Percentiles rank a stretch among this genome's conserved stretches.
phyloP scores from a whole-genome alignment of 2,888 invertebrate genomes.

The Eurois occulta region DNA sequence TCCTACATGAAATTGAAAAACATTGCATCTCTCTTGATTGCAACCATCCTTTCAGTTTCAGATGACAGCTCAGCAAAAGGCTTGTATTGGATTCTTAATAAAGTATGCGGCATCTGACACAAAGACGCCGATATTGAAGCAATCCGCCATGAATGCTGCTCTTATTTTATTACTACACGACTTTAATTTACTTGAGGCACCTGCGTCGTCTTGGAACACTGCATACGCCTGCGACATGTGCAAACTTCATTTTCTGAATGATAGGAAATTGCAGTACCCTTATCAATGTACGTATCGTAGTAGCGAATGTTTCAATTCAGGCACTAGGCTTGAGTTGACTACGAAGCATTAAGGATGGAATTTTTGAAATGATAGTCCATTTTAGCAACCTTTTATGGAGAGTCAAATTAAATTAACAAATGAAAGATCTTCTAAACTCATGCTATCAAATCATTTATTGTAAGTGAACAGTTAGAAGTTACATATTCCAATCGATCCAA shows the following conservation, averaged over 20 bases:
- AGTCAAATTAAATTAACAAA: not conserved
- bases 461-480: not conserved
- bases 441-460: not conserved
- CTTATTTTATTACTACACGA: conserved; percentile 39
- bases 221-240: conserved; percentile 30
- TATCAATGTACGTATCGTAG: not conserved
- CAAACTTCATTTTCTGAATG: conserved; percentile 4
- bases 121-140: conserved; percentile 46
- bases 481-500: not conserved
- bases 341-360: not conserved
- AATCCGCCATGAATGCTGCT: conserved; percentile 24
- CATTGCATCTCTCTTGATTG: conserved; percentile 8
- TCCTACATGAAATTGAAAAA: not conserved
- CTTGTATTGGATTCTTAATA: conserved; percentile 56
- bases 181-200: conserved; percentile 49
- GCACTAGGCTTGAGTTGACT: not conserved
- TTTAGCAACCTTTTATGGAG: not conserved
- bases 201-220: conserved; percentile 27
- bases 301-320: not conserved
- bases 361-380: not conserved
- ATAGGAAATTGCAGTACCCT: conserved; percentile 16
- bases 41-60: conserved; percentile 3
- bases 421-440: not conserved
- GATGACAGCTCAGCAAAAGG: conserved; percentile 24
- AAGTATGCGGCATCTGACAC: conserved; percentile 53